Conservation (phyloP, 2,113 vertebrate species). For the Serinus canaria region DNA sequence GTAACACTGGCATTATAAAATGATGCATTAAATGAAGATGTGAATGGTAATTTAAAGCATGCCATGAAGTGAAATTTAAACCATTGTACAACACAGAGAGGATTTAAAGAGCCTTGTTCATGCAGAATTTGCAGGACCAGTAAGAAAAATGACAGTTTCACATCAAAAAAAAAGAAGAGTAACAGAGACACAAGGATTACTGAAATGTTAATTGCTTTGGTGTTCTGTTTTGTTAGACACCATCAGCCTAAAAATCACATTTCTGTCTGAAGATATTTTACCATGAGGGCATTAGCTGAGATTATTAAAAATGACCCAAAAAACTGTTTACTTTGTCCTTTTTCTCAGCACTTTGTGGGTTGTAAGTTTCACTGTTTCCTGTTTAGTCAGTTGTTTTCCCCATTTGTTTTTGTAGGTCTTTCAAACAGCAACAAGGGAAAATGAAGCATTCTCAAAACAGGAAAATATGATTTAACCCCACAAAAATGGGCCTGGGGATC, state of each 20-base stretch:
- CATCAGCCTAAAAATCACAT: constrained; percentile 41
- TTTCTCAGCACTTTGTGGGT: constrained; percentile 53
- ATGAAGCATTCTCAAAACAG: constrained; percentile 54
- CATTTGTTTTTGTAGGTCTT: constrained; percentile 57
- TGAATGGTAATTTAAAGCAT: constrained; percentile 59
- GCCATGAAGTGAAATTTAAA: constrained; percentile 70
- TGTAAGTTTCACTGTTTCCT: constrained; percentile 52
- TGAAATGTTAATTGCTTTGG: constrained; percentile 56
- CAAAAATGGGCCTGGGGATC: constrained; percentile 55
- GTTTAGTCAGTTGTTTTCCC: constrained; percentile 67
- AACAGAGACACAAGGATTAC: constrained; percentile 15
- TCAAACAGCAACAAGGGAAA: constrained; percentile 54
- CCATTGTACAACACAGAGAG: constrained; percentile 17
- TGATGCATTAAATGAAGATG: constrained; percentile 66
- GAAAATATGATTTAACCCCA: constrained; percentile 68
- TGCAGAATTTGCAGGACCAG: constrained; percentile 22
- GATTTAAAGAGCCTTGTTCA: constrained; percentile 35
- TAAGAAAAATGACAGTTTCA: constrained; percentile 62
- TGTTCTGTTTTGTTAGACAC: constrained; percentile 41
- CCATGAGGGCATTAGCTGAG: background rate
- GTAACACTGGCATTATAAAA: constrained; percentile 69
- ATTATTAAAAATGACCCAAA: background rate
- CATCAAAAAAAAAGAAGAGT: constrained; percentile 3
- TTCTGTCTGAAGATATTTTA: constrained; percentile 23
- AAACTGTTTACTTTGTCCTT: constrained; percentile 39